A percentile compares a stretch with the other conserved stretches of the same genome.
Conservation (phyloP, 2,113 vertebrate species). For the Pardalotus punctatus region DNA sequence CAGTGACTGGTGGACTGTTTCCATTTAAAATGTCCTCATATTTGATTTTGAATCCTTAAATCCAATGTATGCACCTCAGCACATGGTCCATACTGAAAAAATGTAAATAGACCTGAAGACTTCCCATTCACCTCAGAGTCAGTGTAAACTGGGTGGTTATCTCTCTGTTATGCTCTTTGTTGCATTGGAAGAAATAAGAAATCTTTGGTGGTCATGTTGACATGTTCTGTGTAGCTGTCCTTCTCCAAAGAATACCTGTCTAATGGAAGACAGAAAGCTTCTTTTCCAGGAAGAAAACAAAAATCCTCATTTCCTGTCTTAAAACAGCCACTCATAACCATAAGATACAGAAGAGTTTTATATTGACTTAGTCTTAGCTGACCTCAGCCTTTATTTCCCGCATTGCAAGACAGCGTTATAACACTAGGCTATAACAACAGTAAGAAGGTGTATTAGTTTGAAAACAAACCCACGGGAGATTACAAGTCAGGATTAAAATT, state of each 20-base stretch:
- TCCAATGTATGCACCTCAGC: neutral
- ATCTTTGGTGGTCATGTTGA: neutral
- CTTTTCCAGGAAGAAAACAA: neutral
- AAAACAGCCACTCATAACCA: neutral
- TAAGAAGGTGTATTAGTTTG: neutral
- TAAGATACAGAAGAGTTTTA: neutral
- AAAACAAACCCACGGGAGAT: too few species aligned
- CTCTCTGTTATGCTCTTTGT: neutral
- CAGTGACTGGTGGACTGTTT: neutral
- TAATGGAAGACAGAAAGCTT: neutral
- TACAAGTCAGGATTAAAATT: too few species aligned
- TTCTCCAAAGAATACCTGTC: neutral
- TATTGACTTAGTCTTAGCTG: neutral
- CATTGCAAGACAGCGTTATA: neutral
- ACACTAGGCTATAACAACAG: neutral
- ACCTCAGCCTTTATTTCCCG: neutral
- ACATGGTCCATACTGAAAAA: neutral
- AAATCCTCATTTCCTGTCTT: neutral
- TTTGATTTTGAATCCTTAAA: neutral
- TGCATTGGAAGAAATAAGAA: neutral
- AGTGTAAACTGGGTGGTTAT: neutral
- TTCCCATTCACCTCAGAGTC: neutral
- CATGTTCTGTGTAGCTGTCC: neutral
- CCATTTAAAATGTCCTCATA: neutral
- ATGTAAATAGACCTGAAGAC: neutral